Evolutionary conservation across 1,140 invertebrate species (phyloP).

Genomic region (Thaumetopoea pityocampa): DNA sequence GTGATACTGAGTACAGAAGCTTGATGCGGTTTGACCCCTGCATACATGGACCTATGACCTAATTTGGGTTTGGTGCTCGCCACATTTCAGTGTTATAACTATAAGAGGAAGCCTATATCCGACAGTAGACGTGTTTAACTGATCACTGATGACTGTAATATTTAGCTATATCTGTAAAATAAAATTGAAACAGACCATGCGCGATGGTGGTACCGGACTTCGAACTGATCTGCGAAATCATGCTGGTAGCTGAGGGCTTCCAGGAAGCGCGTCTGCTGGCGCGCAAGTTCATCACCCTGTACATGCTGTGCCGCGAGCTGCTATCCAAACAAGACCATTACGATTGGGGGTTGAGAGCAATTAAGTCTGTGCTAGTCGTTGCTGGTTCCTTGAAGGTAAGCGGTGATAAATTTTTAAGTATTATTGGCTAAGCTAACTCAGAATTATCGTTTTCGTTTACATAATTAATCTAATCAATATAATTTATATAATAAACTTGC

Average conservation of each 20-base stretch:
- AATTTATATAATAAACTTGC: too few species aligned
- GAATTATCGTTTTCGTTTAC: too few species aligned
- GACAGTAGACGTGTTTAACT: too few species aligned
- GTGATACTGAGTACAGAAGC: too few species aligned
- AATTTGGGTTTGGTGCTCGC: too few species aligned
- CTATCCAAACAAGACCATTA: constrained; percentile 96
- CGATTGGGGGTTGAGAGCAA: constrained; percentile 95
- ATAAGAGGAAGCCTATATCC: too few species aligned
- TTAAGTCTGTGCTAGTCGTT: constrained; percentile 94
- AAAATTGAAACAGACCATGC: constrained; percentile 81
- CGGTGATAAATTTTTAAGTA: not conserved
- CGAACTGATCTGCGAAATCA: constrained; percentile 95
- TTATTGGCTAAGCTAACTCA: not conserved
- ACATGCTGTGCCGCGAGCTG: constrained; percentile 90
- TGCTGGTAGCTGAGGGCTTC: constrained; percentile 95
- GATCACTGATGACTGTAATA: not conserved
- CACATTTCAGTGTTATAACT: too few species aligned
- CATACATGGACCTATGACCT: too few species aligned
- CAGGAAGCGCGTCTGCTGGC: constrained; percentile 90
- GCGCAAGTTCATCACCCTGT: constrained; percentile 94
- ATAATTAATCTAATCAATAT: too few species aligned
- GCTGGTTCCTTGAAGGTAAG: constrained; percentile 86
- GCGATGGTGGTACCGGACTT: constrained; percentile 97
- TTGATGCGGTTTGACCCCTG: too few species aligned
- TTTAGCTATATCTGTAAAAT: too few species aligned